Conservation (phyloP, 2,113 vertebrate species). For the Heliornis fulica region DNA sequence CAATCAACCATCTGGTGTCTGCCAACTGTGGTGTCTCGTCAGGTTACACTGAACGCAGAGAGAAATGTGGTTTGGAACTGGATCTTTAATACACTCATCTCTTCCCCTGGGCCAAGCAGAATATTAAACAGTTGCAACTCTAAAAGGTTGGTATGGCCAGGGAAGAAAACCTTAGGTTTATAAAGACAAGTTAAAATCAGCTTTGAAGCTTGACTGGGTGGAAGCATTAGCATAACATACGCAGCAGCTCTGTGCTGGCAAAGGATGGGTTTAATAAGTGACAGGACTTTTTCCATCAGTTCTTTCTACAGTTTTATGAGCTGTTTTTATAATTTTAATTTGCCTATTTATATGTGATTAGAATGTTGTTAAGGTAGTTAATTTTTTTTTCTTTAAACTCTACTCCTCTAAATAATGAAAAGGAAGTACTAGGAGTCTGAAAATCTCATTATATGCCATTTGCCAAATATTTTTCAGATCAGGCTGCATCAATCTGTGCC, state of each 20-base stretch:
- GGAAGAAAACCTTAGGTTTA: background rate
- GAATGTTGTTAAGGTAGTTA: background rate
- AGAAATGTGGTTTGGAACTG: conserved; percentile 45
- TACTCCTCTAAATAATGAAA: background rate
- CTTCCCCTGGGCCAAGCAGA: background rate
- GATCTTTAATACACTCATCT: background rate
- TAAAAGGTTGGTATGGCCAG: background rate
- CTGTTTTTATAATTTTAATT: background rate
- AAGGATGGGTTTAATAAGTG: background rate
- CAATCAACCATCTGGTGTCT: conserved; percentile 71
- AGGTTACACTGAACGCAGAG: conserved; percentile 41
- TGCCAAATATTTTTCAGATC: background rate
- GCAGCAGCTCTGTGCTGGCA: background rate
- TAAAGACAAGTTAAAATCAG: background rate
- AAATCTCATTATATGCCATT: background rate
- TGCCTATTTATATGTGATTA: background rate
- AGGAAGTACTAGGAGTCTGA: background rate
- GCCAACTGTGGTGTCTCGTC: conserved; percentile 69
- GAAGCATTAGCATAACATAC: background rate
- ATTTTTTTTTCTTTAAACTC: background rate
- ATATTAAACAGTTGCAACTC: background rate
- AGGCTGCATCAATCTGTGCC: background rate
- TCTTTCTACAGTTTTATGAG: background rate
- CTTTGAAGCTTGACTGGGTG: background rate
- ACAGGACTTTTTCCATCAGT: background rate